These are phyloP conservation scores for Hirtodrosophila cameraria DNA, from an alignment of 2,888 invertebrate genomes.

Conservation along the genomic window DNA sequence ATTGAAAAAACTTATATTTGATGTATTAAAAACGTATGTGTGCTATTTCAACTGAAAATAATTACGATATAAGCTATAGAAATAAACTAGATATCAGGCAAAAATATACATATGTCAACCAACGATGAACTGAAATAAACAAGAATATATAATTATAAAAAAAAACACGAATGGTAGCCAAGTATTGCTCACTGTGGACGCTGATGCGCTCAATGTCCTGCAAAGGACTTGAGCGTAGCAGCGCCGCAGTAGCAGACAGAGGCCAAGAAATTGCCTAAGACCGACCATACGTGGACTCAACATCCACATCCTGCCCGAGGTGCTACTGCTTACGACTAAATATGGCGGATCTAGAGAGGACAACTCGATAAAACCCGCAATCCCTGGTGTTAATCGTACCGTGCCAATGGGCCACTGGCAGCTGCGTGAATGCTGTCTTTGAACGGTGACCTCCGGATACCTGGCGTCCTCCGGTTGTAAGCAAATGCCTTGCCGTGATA, in stretches of 20 bases:
- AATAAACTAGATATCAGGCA: slow-evolving; percentile 35
- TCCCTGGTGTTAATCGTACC: slow-evolving; percentile 43
- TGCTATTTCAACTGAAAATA: slow-evolving; percentile 33
- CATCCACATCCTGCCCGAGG: slow-evolving; percentile 51
- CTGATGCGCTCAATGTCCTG: background rate
- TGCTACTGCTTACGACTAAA: slow-evolving; percentile 46
- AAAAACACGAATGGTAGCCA: slow-evolving; percentile 15
- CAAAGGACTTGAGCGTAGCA: background rate
- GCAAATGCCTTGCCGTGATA: slow-evolving; percentile 41
- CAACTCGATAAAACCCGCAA: slow-evolving; percentile 55
- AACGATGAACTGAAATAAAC: slow-evolving; percentile 55
- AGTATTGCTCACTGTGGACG: slow-evolving; percentile 11
- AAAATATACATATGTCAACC: slow-evolving; percentile 36
- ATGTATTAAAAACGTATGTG: slow-evolving; percentile 17
- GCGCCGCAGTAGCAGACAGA: slow-evolving; percentile 23
- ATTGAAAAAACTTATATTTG: slow-evolving; percentile 35
- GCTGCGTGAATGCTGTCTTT: slow-evolving; percentile 51
- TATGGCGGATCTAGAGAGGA: slow-evolving; percentile 57
- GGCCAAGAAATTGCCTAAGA: slow-evolving; percentile 37
- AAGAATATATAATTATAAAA: slow-evolving; percentile 10
- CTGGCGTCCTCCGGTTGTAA: slow-evolving; percentile 48
- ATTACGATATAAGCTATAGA: slow-evolving; percentile 25
- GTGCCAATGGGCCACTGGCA: slow-evolving; percentile 47
- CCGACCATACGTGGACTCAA: slow-evolving; percentile 35
- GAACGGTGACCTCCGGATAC: slow-evolving; percentile 52